A percentile compares a stretch with the other conserved stretches of the same genome.
Conservation (phyloP, 2,797 vertebrate genomes). For the Dryobates pubescens region DNA sequence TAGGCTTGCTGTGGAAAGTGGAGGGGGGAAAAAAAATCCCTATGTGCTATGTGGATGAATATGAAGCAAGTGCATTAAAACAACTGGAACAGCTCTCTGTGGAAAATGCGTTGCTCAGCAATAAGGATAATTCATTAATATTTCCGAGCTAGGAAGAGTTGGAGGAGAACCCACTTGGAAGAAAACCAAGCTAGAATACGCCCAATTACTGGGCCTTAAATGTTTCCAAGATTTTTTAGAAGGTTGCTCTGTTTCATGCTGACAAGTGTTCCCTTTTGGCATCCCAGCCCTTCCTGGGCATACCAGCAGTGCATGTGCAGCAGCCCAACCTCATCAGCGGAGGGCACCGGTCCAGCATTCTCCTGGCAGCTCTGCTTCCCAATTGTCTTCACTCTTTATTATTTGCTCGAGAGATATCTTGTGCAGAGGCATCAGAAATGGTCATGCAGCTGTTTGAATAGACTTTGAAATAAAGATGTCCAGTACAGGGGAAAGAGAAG, state of each 20-base stretch:
- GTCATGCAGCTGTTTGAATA: background rate
- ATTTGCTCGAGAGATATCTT: background rate
- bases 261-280: constrained; percentile 44
- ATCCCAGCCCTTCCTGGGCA: background rate
- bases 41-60: background rate
- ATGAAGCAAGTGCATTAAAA: constrained; percentile 20
- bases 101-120: constrained; percentile 56
- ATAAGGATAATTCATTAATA: constrained; percentile 54
- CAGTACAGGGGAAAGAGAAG: background rate
- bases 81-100: constrained; percentile 21
- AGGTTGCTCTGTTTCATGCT: background rate
- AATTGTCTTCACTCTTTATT: background rate
- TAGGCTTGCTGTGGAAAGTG: background rate
- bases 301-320: background rate
- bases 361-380: constrained; percentile 26
- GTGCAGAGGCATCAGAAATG: background rate
- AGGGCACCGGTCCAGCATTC: constrained; percentile 13
- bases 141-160: constrained; percentile 46
- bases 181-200: constrained; percentile 12
- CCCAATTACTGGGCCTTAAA: constrained; percentile 40
- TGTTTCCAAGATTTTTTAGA: constrained; percentile 64
- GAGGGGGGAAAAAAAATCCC: background rate
- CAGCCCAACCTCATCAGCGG: constrained; percentile 2
- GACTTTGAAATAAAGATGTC: background rate
- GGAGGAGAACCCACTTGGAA: constrained; percentile 54